These are phyloP conservation scores for Campylomormyrus numenius DNA, from an alignment of 2,113 vertebrate genomes.

Conservation along the genomic window DNA sequence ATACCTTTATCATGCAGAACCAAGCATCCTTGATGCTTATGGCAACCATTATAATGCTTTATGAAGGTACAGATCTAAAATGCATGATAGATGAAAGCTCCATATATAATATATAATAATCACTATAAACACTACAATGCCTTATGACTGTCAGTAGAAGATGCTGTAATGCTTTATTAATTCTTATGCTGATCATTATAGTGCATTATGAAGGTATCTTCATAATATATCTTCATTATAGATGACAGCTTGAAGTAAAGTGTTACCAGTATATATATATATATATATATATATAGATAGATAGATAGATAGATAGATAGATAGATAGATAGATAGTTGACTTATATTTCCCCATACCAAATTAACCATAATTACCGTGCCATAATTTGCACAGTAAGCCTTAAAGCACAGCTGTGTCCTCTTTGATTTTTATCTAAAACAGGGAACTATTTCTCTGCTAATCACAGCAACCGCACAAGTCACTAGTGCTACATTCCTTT, in stretches of 20 bases:
- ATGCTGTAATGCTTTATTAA: not conserved
- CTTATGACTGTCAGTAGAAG: not conserved
- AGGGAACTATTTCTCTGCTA: not conserved
- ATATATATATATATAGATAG: no score
- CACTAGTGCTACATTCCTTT: not conserved
- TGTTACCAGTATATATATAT: no score
- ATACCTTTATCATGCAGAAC: no score
- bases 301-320: no score
- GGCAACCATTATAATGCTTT: no score
- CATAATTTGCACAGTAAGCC: not conserved
- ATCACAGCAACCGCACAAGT: not conserved
- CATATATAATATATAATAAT: no score
- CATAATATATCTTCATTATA: not conserved
- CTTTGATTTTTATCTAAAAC: not conserved
- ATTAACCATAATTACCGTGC: not conserved
- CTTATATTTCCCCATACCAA: not conserved
- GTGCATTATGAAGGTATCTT: not conserved
- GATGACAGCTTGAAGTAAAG: not conserved
- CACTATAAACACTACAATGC: no score
- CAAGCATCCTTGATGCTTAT: no score
- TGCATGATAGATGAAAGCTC: no score
- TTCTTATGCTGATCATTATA: not conserved
- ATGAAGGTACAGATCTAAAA: no score
- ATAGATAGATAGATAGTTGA: not conserved
- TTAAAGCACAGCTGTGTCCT: not conserved